Evolutionary conservation across 92 coral and sea anemone genomes (phyloP), one percentile per base, ranked within the genome.

Genomic region (Isaurus tuberculatus): DNA sequence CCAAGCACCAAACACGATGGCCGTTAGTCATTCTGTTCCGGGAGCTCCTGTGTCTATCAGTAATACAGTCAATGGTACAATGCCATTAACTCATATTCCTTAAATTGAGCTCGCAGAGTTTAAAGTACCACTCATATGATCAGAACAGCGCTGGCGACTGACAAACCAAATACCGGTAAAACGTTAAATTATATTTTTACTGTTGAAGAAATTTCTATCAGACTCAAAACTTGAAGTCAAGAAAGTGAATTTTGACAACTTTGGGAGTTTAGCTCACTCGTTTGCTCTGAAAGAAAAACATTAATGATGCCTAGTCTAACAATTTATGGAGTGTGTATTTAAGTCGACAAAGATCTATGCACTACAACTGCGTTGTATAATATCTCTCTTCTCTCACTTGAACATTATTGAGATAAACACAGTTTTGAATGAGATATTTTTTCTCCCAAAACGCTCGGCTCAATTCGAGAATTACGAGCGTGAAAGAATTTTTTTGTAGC

Each of bases 31-130:
- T 37, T 37, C 70, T 16, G 78, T 83, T 14, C 86, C 86, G 43
- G 80, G 55, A 26, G 69, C 34, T 6, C 70, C 66, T 70, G 88
- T 58, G 13, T 85, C 86, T 48, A 80, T 89, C 72, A 72, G 83
- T 88, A 93, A 70, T 84, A 91, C 90, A 44, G 95, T 89, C 8
- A 89, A 91, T 57, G 99, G 95, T 82, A 97, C 99, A 31, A 92
- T 97, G 89, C 99, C 99, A 23, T 83, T 97, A 84, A 92, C 99
- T 43, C 99, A 97, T 83, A 88, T 97, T 58, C 79, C 87, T 23
- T 84, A 49, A 84, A 74, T 60, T 77, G 70, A 20, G 70, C 36
- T 77, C 48, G 36, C 82, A 77, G 80, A 61, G 64, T 58, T 51
- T 40, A 69, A 32, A 53, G 68, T 44, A 55, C 31, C 81, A 55